phyloP scores from a whole-genome alignment of 2,888 invertebrate species.

The Papilio demoleus region DNA sequence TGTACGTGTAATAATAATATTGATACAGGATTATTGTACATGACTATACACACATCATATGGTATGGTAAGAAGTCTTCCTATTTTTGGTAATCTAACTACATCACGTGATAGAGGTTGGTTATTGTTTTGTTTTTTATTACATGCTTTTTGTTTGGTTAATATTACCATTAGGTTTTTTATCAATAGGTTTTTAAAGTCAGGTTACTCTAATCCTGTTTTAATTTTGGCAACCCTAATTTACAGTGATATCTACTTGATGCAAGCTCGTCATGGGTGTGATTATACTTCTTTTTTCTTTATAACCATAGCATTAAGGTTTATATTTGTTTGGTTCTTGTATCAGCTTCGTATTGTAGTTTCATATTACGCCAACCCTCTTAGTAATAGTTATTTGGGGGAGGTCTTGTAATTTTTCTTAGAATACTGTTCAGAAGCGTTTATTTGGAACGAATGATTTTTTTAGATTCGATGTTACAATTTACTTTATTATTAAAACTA shows the following conservation, averaged over 20 bases:
- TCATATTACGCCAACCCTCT: slow-evolving; percentile 45
- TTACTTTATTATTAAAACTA: too few species aligned
- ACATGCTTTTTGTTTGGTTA: too few species aligned
- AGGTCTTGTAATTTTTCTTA: slow-evolving; percentile 46
- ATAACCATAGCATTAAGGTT: background rate
- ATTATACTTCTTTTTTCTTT: slow-evolving; percentile 16
- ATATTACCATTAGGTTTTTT: too few species aligned
- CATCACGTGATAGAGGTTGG: too few species aligned
- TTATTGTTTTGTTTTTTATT: too few species aligned
- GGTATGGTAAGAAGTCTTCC: too few species aligned
- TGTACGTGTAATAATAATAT: background rate
- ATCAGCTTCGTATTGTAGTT: slow-evolving; percentile 43
- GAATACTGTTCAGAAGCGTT: slow-evolving; percentile 37
- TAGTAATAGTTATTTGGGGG: slow-evolving; percentile 39
- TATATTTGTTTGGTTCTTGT: slow-evolving; percentile 8
- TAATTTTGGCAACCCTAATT: slow-evolving; percentile 23
- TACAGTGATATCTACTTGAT: slow-evolving; percentile 9
- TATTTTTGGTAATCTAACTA: too few species aligned
- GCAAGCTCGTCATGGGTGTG: background rate
- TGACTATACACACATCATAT: background rate
- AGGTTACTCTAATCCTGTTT: too few species aligned
- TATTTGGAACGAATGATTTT: background rate
- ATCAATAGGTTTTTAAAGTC: too few species aligned
- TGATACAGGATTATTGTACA: background rate
- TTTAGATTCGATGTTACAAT: background rate